Evolutionary conservation across 2,797 vertebrate species (phyloP).

Genomic region (Enteromius argenteus): DNA sequence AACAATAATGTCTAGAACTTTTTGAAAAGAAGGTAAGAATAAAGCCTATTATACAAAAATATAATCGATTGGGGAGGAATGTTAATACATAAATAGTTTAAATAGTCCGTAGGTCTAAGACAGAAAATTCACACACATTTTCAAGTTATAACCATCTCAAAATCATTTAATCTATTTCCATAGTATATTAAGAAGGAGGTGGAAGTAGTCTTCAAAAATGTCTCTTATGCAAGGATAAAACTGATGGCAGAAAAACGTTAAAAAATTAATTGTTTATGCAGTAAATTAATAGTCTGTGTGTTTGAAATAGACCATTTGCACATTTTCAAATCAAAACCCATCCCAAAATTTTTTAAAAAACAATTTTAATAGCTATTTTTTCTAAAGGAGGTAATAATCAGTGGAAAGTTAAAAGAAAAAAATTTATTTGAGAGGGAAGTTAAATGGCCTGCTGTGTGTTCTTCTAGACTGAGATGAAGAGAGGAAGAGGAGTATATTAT

Average conservation of each 20-base stretch:
- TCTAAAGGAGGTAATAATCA: neutral
- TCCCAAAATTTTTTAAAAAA: neutral
- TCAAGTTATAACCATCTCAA: neutral
- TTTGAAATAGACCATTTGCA: neutral
- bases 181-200: neutral
- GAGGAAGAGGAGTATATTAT: conserved; percentile 16
- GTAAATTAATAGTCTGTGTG: neutral
- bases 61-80: neutral
- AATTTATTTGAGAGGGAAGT: neutral
- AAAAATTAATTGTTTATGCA: neutral
- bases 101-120: neutral
- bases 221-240: neutral
- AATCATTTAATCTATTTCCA: neutral
- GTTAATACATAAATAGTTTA: neutral
- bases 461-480: conserved; percentile 10
- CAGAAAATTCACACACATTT: neutral
- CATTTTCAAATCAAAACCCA: neutral
- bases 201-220: neutral
- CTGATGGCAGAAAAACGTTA: neutral
- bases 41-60: neutral
- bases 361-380: neutral
- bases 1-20: too few relatives aligned
- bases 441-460: conserved; percentile 20
- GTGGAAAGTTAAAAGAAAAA: neutral
- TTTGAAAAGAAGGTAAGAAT: neutral